These are phyloP conservation scores for Cheilosia vernalis DNA, from an alignment of 2,888 invertebrate species.

Conservation along the genomic window DNA sequence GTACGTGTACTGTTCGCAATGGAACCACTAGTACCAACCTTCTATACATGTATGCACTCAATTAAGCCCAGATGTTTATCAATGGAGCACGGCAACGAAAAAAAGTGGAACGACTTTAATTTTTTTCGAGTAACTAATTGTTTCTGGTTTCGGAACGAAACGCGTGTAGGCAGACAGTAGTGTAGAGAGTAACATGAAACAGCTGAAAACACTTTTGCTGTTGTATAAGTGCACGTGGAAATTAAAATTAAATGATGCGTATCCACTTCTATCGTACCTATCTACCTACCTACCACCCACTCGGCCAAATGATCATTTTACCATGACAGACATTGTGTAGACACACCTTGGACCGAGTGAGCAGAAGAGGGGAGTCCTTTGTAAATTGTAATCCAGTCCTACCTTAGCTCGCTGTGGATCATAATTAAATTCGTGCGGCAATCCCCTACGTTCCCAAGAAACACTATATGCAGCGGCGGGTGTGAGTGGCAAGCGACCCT, in stretches of 20 bases:
- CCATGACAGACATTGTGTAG: conserved; percentile 72
- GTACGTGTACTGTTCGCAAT: conserved; percentile 1
- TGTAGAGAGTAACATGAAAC: background rate
- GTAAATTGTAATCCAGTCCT: conserved; percentile 68
- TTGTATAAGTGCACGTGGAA: conserved; percentile 67
- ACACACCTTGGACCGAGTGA: conserved; percentile 62
- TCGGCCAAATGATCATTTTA: conserved; percentile 65
- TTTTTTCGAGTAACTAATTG: conserved; percentile 65
- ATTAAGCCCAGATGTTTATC: conserved; percentile 75
- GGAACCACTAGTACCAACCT: conserved; percentile 12
- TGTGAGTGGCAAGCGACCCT: conserved; percentile 22
- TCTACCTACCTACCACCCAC: conserved; percentile 63
- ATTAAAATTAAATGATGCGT: conserved; percentile 75
- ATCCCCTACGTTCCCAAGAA: conserved; percentile 62
- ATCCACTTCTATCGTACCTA: conserved; percentile 70
- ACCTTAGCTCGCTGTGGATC: conserved; percentile 50
- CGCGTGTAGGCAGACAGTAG: conserved; percentile 54
- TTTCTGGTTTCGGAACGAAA: conserved; percentile 61
- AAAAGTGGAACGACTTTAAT: conserved; percentile 71
- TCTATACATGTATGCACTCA: conserved; percentile 40
- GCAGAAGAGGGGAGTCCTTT: conserved; percentile 62
- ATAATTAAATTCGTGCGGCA: conserved; percentile 74
- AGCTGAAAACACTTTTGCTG: conserved; percentile 7
- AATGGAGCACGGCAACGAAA: conserved; percentile 34
- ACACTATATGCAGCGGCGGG: conserved; percentile 10